These are phyloP conservation scores for Ciconia boyciana DNA, from an alignment of 2,113 vertebrate species.

Conservation along the genomic window DNA sequence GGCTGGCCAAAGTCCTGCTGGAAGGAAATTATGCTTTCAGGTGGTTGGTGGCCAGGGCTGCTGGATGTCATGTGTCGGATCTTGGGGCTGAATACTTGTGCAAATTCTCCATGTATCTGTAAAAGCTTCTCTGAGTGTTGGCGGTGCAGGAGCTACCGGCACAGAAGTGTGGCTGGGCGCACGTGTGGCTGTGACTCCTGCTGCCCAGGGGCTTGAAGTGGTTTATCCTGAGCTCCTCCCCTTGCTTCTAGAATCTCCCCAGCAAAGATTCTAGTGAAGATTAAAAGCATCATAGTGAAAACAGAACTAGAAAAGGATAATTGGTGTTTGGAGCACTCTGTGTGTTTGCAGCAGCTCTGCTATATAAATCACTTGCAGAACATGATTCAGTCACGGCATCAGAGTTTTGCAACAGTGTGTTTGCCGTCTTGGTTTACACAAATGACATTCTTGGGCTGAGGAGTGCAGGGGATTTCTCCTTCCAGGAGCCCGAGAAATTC, in stretches of 20 bases:
- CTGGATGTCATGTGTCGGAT: not conserved
- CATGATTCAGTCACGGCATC: not conserved
- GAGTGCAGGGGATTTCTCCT: not conserved
- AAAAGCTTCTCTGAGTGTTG: not conserved
- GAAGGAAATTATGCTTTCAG: not conserved
- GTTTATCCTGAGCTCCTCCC: not conserved
- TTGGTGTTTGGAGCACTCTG: not conserved
- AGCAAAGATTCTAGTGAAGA: not conserved
- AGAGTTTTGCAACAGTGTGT: constrained; percentile 1
- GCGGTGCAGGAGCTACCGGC: rapidly evolving
- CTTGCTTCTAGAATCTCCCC: not conserved
- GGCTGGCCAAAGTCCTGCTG: constrained; percentile 32
- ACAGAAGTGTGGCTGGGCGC: not conserved
- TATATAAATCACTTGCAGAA: not conserved
- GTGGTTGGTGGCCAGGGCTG: not conserved
- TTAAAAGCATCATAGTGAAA: not conserved
- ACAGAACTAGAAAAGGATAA: not conserved
- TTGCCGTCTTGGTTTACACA: not conserved
- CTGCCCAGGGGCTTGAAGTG: not conserved
- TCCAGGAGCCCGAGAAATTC: not conserved
- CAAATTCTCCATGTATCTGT: not conserved
- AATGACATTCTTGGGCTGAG: not conserved
- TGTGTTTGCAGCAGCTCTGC: not conserved
- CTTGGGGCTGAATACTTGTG: not conserved
- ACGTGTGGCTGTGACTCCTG: not conserved